phyloP scores from a whole-genome alignment of 1,140 invertebrate species.

The Drosophila nebulosa region DNA sequence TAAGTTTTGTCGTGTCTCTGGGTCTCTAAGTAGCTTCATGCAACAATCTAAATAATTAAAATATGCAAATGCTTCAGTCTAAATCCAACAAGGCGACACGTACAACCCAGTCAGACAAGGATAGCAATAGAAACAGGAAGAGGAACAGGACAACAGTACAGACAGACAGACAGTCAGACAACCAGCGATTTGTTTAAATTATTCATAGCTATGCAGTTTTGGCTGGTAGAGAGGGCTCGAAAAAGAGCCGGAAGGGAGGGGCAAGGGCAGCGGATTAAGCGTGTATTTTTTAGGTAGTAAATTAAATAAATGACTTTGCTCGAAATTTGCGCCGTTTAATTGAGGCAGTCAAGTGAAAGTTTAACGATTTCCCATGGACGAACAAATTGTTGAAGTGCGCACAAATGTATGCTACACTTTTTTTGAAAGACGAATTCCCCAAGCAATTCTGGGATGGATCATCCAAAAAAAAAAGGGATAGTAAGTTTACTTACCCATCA shows the following conservation, averaged over 20 bases:
- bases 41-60: conserved; percentile 79
- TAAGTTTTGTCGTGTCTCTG: conserved; percentile 49
- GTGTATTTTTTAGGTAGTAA: conserved; percentile 48
- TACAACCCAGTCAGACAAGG: conserved; percentile 43
- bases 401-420: conserved; percentile 50
- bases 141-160: neutral
- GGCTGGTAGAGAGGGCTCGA: neutral
- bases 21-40: conserved; percentile 65
- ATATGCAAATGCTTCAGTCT: conserved; percentile 72
- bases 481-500: no score
- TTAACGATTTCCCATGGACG: neutral
- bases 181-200: conserved; percentile 77
- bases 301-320: conserved; percentile 61
- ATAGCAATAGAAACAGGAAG: neutral
- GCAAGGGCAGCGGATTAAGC: no score
- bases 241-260: neutral
- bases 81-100: conserved; percentile 71
- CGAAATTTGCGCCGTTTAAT: conserved; percentile 6
- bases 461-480: no score
- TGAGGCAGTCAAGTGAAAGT: conserved; percentile 47
- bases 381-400: conserved; percentile 13
- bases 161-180: conserved; percentile 35
- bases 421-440: conserved; percentile 17
- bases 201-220: conserved; percentile 66
- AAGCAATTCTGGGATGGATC: neutral